phyloP scores from a whole-genome alignment of 1,140 invertebrate species.

The Hylaeus volcanicus region DNA sequence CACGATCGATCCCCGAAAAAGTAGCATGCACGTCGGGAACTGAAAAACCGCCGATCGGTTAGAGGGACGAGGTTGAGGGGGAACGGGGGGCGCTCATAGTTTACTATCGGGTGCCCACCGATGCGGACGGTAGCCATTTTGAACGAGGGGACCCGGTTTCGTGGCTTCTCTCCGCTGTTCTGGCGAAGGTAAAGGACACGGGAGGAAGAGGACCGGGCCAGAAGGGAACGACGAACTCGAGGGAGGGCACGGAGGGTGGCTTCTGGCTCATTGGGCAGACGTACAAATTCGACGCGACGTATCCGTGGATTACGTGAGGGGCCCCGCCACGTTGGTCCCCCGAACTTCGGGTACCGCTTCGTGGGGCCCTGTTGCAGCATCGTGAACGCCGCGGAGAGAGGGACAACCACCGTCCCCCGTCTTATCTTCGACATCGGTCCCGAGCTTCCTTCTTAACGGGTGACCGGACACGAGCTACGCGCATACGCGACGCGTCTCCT shows the following conservation, averaged over 20 bases:
- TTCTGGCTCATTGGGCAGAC: slow-evolving; percentile 71
- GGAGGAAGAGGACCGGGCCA: background rate
- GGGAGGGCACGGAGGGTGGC: slow-evolving; percentile 38
- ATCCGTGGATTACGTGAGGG: slow-evolving; percentile 68
- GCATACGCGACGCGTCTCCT: slow-evolving; percentile 27
- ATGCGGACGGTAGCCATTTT: slow-evolving; percentile 60
- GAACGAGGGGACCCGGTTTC: slow-evolving; percentile 46
- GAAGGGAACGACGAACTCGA: slow-evolving; percentile 24
- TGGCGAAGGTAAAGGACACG: background rate
- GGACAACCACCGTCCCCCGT: slow-evolving; percentile 31
- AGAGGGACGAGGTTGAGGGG: too few relatives aligned
- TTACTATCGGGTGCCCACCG: slow-evolving; percentile 40
- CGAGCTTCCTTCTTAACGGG: slow-evolving; percentile 72
- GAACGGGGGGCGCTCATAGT: background rate
- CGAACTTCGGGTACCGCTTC: slow-evolving; percentile 45
- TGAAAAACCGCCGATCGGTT: too few relatives aligned
- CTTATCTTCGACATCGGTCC: slow-evolving; percentile 71
- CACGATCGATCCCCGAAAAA: too few relatives aligned
- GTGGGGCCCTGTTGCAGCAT: slow-evolving; percentile 1
- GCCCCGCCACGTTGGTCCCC: slow-evolving; percentile 50
- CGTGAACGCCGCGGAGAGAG: slow-evolving; percentile 37
- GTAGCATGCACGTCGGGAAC: too few relatives aligned
- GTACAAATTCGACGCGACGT: slow-evolving; percentile 74
- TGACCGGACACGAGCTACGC: slow-evolving; percentile 67
- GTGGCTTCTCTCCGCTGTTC: slow-evolving; percentile 50